phyloP scores from a whole-genome alignment of 2,113 vertebrate genomes.

The Acrocephalus kingi region DNA sequence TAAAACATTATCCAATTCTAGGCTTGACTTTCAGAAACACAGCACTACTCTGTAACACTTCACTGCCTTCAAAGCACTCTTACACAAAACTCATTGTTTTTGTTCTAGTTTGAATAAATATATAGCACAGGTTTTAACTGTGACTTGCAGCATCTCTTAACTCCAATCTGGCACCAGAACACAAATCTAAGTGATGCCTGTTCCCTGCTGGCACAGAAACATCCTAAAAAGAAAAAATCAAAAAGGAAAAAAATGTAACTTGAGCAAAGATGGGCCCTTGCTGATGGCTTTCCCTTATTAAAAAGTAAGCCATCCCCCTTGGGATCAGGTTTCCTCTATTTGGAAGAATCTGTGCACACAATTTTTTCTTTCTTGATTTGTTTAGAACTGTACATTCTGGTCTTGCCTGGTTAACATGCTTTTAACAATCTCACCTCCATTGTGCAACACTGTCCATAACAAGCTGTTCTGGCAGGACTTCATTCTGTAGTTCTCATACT shows the following conservation, averaged over 20 bases:
- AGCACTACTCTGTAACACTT: background rate
- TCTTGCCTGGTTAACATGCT: background rate
- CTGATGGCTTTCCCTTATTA: background rate
- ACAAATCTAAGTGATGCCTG: background rate
- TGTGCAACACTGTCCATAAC: background rate
- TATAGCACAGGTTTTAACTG: background rate
- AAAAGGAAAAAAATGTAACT: background rate
- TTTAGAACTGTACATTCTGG: background rate
- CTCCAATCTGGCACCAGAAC: background rate
- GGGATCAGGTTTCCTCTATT: background rate
- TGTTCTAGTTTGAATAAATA: background rate
- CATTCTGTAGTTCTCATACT: background rate
- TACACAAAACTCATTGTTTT: background rate
- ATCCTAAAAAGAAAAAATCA: background rate
- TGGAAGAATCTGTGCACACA: background rate
- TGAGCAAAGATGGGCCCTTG: background rate
- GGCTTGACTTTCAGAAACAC: conserved; percentile 17
- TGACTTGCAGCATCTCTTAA: background rate
- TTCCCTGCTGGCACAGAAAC: background rate
- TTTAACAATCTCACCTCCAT: background rate
- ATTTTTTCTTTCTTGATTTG: background rate
- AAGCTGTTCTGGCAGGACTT: background rate
- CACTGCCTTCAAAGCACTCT: background rate
- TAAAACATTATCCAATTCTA: background rate
- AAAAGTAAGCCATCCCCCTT: background rate